A percentile compares a stretch with the other conserved stretches of the same genome.
These are phyloP conservation scores for Xanthorhoe designata DNA, from an alignment of 2,888 invertebrate species.

Conservation along the genomic window DNA sequence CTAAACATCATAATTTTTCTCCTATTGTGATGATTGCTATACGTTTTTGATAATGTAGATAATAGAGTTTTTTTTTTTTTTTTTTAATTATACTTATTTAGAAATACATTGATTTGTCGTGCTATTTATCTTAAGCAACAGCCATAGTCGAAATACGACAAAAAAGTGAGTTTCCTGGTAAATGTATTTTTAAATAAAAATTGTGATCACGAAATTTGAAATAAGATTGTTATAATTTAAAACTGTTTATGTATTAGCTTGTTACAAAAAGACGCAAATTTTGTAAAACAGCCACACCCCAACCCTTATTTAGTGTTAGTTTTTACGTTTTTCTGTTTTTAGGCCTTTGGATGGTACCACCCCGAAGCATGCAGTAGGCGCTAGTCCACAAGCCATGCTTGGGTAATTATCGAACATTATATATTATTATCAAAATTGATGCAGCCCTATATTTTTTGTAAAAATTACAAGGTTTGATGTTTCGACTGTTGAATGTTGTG, in stretches of 20 bases:
- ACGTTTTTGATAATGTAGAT: not conserved
- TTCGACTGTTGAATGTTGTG: conserved; percentile 27
- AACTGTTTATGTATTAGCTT: conserved; percentile 25
- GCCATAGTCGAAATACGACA: too few relatives aligned
- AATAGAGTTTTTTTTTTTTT: not conserved
- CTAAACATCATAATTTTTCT: not conserved
- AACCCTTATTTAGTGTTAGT: conserved; percentile 72
- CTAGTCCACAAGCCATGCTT: conserved; percentile 86
- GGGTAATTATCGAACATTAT: conserved; percentile 85
- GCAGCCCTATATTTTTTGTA: conserved; percentile 2
- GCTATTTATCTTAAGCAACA: too few relatives aligned
- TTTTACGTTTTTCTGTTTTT: conserved; percentile 85
- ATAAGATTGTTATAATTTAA: too few relatives aligned
- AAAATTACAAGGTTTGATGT: not conserved
- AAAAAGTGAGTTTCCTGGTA: too few relatives aligned
- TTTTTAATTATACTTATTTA: not conserved
- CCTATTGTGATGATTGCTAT: not conserved
- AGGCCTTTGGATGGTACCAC: conserved; percentile 87
- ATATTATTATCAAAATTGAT: conserved; percentile 26
- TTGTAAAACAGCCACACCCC: conserved; percentile 42
- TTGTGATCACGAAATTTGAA: too few relatives aligned
- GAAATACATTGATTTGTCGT: not conserved
- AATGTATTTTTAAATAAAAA: too few relatives aligned
- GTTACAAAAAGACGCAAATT: conserved; percentile 53
- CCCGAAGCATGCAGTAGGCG: conserved; percentile 85